Base-by-base conservation (phyloP, 2,797 vertebrate species). In the Luscinia megarhynchos region DNA sequence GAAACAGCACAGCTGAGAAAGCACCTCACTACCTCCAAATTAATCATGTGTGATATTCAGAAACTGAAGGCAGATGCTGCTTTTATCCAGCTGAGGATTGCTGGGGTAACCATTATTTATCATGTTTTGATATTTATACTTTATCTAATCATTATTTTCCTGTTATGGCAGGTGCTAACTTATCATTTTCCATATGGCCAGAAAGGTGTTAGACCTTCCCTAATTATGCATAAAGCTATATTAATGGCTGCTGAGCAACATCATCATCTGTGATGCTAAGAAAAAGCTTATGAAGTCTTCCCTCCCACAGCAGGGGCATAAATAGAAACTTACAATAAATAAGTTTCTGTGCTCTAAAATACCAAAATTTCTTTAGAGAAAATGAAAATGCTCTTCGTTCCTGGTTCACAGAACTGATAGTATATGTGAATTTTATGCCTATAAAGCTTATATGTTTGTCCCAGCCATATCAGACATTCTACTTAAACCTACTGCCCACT, bases 151-250 rank as follows among this genome's bases (percentile, higher is more conserved):
- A 91, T 95, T 88, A 92, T 84, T 90, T 81, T 78, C 53, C 38
- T 66, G 36, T 80, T 87, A 86, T 62, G 92, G 83, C 83, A 93
- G 92, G 46, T 91, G 68, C 62, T 88, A 94, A 93, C 81, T 94
- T 84, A 95, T 66, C 83, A 95, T 96, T 95, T 96, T 91, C 82
- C 79, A 87, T 91, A 93, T 78, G 88, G 77, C 61, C 54, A 92
- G 68, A 94, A 96, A 95, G 75, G 84, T 93, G 64, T 78, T 89
- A 82, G 75, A 93, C 70, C 43, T 87, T 85, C 15, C 1, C 67
- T 95, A 95, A 96, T 94, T 93, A 92, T 19, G 87, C 66, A 58
- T 90, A 93, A 96, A 95, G 29, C 59, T 92, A 16, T 95, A 94
- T 93, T 96, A 88, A 97, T 93, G 93, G 48, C 72, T 90, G 36